Evolutionary conservation across 2,113 vertebrate species (phyloP).

Genomic region (Ibidorhyncha struthersii): DNA sequence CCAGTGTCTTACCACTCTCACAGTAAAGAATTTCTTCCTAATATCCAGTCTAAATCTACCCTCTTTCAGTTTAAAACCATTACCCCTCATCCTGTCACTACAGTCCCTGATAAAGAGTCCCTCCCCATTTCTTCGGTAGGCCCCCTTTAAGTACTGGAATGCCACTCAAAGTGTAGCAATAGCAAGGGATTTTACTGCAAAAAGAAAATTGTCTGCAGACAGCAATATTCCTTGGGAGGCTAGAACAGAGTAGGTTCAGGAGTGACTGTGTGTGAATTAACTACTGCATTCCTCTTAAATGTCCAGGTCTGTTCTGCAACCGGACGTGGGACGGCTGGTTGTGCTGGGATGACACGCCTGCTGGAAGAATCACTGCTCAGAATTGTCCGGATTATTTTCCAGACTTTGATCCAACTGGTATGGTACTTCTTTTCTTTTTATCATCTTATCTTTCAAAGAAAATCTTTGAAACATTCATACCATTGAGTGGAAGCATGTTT

Average conservation of each 20-base stretch:
- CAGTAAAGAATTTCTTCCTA: neutral
- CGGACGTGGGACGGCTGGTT: conserved; percentile 92
- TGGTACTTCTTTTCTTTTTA: neutral
- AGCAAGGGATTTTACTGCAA: neutral
- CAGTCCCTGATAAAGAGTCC: neutral
- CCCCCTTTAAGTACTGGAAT: neutral
- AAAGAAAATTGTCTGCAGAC: neutral
- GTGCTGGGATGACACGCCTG: conserved; percentile 92
- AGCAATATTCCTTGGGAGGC: neutral
- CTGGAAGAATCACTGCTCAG: conserved; percentile 79
- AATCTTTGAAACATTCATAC: neutral
- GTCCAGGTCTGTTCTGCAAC: conserved; percentile 83
- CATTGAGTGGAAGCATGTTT: neutral
- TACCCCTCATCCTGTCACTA: neutral
- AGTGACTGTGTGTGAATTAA: neutral
- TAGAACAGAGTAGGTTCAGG: neutral
- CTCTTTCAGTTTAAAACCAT: neutral
- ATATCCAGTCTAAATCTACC: neutral
- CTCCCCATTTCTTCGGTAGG: neutral
- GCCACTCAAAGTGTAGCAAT: neutral
- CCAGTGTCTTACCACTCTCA: neutral
- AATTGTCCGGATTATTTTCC: conserved; percentile 91
- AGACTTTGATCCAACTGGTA: conserved; percentile 94
- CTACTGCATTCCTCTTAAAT: neutral
- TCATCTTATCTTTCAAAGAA: neutral